Percentiles rank a stretch among this genome's conserved stretches.
These are phyloP conservation scores for Sphaerodactylus townsendi DNA, from an alignment of 2,113 vertebrate species.

Conservation along the genomic window DNA sequence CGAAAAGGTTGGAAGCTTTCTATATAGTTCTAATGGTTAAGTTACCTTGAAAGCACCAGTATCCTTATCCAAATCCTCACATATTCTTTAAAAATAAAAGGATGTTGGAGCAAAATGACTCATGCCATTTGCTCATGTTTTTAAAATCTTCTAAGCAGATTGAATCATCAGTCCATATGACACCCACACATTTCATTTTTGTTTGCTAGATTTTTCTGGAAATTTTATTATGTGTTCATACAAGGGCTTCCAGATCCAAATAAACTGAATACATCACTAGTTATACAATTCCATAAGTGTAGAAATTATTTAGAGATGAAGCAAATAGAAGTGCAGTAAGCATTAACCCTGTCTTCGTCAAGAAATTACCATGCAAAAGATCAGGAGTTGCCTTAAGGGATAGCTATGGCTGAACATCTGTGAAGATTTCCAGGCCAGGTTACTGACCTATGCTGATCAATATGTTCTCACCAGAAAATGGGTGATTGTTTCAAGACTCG, in stretches of 20 bases:
- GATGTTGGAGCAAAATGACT: constrained; percentile 25
- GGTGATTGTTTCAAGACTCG: too few species aligned
- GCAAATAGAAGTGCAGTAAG: background rate
- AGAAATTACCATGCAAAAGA: background rate
- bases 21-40: background rate
- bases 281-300: background rate
- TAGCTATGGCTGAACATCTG: too few species aligned
- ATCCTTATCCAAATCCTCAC: constrained; percentile 7
- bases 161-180: constrained; percentile 24
- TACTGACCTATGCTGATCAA: too few species aligned
- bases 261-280: background rate
- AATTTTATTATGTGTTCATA: constrained; percentile 4
- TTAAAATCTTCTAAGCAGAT: constrained; percentile 25
- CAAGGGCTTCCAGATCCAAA: constrained; percentile 15
- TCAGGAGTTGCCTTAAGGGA: too few species aligned
- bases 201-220: constrained; percentile 8
- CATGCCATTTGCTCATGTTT: background rate
- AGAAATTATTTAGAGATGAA: background rate
- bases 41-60: background rate
- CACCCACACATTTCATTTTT: constrained; percentile 15
- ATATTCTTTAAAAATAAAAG: background rate
- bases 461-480: too few species aligned
- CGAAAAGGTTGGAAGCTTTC: background rate
- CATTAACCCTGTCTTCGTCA: background rate
- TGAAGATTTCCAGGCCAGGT: too few species aligned